These are phyloP conservation scores for Nannoperca australis DNA, from an alignment of 2,797 vertebrate species.

Conservation along the genomic window DNA sequence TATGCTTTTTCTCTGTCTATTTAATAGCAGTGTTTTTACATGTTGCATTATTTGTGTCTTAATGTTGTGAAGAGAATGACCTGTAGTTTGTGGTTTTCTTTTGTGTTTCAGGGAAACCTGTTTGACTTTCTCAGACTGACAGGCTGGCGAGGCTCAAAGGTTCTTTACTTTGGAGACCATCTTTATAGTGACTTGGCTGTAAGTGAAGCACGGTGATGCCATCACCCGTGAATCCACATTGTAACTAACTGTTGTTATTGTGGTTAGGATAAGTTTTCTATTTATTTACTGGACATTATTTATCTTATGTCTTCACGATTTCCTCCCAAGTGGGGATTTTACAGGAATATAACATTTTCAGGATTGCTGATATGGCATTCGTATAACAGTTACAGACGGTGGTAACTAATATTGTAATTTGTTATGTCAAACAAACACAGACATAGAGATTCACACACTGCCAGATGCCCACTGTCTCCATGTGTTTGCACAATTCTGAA, in stretches of 20 bases:
- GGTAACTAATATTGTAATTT: too few species aligned
- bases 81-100: constrained; percentile 6
- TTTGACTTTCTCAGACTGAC: constrained; percentile 89
- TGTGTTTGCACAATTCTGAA: constrained; percentile 11
- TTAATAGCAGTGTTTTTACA: neutral
- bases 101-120: constrained; percentile 86
- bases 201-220: constrained; percentile 49
- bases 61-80: neutral
- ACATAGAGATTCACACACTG: neutral
- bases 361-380: neutral
- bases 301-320: neutral
- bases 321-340: neutral
- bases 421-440: neutral
- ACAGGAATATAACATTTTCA: neutral
- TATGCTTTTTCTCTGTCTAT: neutral
- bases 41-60: constrained; percentile 5
- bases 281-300: neutral
- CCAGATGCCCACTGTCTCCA: neutral
- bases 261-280: neutral
- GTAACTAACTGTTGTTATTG: neutral
- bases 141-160: constrained; percentile 89
- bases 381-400: neutral
- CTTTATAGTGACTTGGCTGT: constrained; percentile 92
- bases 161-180: constrained; percentile 92
- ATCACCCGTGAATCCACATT: neutral